These are phyloP conservation scores for Schlechtendalia chinensis DNA, from an alignment of 1,140 invertebrate species.

Conservation along the genomic window DNA sequence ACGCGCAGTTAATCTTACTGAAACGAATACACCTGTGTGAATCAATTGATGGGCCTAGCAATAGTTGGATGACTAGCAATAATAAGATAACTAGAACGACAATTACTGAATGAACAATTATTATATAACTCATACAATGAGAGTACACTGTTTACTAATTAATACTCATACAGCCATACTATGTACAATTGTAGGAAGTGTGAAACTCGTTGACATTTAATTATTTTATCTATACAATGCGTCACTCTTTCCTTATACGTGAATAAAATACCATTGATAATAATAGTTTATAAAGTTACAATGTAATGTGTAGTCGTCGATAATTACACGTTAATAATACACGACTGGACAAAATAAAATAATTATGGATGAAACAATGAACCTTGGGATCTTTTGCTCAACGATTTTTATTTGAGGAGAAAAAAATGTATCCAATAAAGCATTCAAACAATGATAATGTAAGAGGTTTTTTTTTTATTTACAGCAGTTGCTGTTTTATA, in stretches of 20 bases:
- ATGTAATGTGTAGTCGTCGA: not conserved
- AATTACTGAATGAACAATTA: not conserved
- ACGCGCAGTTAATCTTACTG: not conserved
- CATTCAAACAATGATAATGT: not conserved
- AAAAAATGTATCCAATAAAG: not conserved
- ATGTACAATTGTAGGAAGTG: not conserved
- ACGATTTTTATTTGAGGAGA: not conserved
- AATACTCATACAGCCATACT: not conserved
- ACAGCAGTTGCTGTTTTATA: not conserved
- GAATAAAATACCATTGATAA: not conserved
- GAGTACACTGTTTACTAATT: not conserved
- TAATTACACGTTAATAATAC: not conserved
- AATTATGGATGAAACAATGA: not conserved
- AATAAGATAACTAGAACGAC: not conserved
- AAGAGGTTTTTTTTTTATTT: constrained; percentile 4
- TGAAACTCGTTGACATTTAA: not conserved
- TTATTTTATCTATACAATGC: not conserved
- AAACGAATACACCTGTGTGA: not conserved
- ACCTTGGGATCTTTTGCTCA: not conserved
- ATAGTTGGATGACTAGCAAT: too few relatives aligned
- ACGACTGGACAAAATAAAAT: not conserved
- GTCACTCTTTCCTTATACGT: not conserved
- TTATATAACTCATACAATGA: not conserved
- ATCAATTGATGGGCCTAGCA: not conserved
- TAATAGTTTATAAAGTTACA: not conserved